Conservation (phyloP, 2,888 invertebrate species). For the Phyto melanocephala region DNA sequence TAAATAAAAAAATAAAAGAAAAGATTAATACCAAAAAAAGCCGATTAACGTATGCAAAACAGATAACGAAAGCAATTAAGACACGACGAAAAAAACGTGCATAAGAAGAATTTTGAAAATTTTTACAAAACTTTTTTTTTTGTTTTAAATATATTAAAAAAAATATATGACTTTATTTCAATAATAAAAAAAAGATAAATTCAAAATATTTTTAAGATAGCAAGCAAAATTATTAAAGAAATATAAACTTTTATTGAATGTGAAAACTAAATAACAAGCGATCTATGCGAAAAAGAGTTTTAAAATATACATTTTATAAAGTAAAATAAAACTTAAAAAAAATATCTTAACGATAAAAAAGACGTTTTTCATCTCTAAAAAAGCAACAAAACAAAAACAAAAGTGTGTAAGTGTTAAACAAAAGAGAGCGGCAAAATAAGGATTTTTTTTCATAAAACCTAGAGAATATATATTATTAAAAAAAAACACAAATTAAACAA, state of each 20-base stretch:
- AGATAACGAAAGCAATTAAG: conserved; percentile 27
- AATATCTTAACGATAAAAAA: conserved; percentile 4
- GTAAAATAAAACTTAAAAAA: conserved; percentile 3
- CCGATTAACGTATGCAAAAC: conserved; percentile 41
- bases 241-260: conserved; percentile 41
- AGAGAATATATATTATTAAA: conserved; percentile 5
- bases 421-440: conserved; percentile 41
- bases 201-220: conserved; percentile 39
- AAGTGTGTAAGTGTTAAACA: conserved; percentile 54
- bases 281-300: conserved; percentile 25
- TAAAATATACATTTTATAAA: conserved; percentile 26
- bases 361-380: conserved; percentile 12
- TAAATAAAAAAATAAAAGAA: conserved; percentile 46
- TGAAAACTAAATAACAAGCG: conserved; percentile 25
- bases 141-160: conserved; percentile 33
- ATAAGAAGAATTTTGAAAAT: conserved; percentile 33
- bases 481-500: conserved; percentile 1
- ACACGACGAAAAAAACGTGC: conserved; percentile 20
- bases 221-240: conserved; percentile 33
- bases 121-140: conserved; percentile 30
- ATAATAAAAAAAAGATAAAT: conserved; percentile 36
- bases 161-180: conserved; percentile 47
- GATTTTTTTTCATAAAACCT: conserved; percentile 15
- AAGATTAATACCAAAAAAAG: conserved; percentile 45
- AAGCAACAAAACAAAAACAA: conserved; percentile 7